Percentiles rank a stretch among this genome's conserved stretches.
These are phyloP conservation scores for Odontocerum albicorne DNA, from an alignment of 2,888 invertebrate genomes.

Conservation along the genomic window DNA sequence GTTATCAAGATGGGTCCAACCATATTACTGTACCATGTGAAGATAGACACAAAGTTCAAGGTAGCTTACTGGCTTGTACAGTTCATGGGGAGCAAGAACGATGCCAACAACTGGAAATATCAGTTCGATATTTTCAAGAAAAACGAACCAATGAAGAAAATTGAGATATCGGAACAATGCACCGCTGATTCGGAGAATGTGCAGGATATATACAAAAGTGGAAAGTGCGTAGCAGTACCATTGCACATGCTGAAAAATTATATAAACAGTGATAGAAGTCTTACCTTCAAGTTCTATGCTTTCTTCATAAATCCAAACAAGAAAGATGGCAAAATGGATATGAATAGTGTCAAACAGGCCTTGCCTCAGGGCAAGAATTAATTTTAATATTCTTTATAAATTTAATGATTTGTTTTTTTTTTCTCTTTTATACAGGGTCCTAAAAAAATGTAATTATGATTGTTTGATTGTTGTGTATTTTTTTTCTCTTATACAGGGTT, in stretches of 20 bases:
- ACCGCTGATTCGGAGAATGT: background rate
- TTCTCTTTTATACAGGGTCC: too few relatives aligned
- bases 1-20: conserved; percentile 8
- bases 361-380: too few relatives aligned
- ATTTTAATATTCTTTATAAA: too few relatives aligned
- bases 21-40: conserved; percentile 21
- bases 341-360: too few relatives aligned
- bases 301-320: background rate
- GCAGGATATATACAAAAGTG: conserved; percentile 1
- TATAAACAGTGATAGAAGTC: background rate
- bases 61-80: conserved; percentile 23
- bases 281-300: conserved; percentile 5
- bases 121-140: conserved; percentile 16
- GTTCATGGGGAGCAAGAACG: conserved; percentile 4
- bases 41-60: too few relatives aligned
- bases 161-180: conserved; percentile 10
- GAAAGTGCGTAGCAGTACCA: conserved; percentile 16
- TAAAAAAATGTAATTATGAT: too few relatives aligned
- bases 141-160: conserved; percentile 9
- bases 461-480: too few relatives aligned
- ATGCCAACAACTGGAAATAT: conserved; percentile 12
- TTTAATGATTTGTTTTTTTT: too few relatives aligned
- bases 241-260: conserved; percentile 8
- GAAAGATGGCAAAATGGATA: too few relatives aligned
- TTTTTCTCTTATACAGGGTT: too few relatives aligned